phyloP scores from a whole-genome alignment of 35 echinoderm and acorn worm genomes.

The Ophioderma brevispina region DNA sequence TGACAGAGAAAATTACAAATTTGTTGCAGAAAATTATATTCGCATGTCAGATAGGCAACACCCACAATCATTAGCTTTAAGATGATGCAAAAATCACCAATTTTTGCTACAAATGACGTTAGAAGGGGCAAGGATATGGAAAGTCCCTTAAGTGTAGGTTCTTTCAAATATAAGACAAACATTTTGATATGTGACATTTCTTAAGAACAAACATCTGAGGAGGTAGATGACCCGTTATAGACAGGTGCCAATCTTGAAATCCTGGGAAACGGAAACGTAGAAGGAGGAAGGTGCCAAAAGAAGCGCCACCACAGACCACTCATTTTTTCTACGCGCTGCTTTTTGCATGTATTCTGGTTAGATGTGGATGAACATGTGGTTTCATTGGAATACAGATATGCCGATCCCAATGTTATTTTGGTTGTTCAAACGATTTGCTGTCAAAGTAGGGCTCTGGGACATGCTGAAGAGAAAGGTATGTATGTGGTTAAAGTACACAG shows the following conservation, averaged over 20 bases:
- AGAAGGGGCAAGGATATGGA: too few relatives aligned
- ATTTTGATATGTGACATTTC: too few relatives aligned
- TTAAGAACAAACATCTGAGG: too few relatives aligned
- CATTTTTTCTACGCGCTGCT: conserved; percentile 61
- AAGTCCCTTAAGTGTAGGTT: too few relatives aligned
- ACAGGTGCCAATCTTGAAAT: conserved; percentile 28
- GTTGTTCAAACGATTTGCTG: conserved; percentile 62
- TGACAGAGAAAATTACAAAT: too few relatives aligned
- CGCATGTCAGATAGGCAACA: too few relatives aligned
- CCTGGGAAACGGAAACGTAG: neutral
- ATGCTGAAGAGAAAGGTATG: conserved; percentile 31
- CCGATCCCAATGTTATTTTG: conserved; percentile 64
- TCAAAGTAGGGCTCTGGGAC: conserved; percentile 50
- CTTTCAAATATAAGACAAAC: neutral
- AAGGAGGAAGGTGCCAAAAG: conserved; percentile 7
- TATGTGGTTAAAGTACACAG: neutral
- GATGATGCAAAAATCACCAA: too few relatives aligned
- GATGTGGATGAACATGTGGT: conserved; percentile 80
- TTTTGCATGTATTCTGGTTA: conserved; percentile 66
- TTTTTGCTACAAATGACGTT: too few relatives aligned
- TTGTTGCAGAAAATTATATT: too few relatives aligned
- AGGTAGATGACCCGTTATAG: conserved; percentile 25
- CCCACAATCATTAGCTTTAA: too few relatives aligned
- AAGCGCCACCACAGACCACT: conserved; percentile 25
- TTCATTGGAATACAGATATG: conserved; percentile 40